These are phyloP conservation scores for Drosophila anomalata DNA, from an alignment of 2,888 invertebrate genomes.

Conservation along the genomic window DNA sequence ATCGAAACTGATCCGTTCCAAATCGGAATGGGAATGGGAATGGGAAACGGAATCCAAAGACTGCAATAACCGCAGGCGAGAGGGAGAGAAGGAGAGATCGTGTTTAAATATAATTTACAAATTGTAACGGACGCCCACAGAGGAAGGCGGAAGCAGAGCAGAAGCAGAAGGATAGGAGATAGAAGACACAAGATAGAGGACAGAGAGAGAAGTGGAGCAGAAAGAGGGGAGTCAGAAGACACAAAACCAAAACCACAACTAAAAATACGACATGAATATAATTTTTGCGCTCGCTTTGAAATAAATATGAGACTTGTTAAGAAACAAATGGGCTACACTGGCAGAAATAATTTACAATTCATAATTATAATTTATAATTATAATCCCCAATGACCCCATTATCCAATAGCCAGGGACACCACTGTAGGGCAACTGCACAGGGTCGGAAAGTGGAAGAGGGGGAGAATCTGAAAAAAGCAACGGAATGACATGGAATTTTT, in stretches of 20 bases:
- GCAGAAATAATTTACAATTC: too few relatives aligned
- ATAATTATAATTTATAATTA: too few relatives aligned
- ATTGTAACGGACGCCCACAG: constrained; percentile 50
- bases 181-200: neutral
- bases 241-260: constrained; percentile 57
- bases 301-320: constrained; percentile 11
- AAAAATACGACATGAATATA: constrained; percentile 59
- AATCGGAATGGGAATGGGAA: constrained; percentile 2
- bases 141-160: constrained; percentile 17
- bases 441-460: constrained; percentile 10
- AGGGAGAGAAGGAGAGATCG: constrained; percentile 18
- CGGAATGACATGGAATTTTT: constrained; percentile 18
- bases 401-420: neutral
- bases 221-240: constrained; percentile 18
- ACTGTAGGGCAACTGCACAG: constrained; percentile 11
- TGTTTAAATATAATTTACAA: constrained; percentile 74
- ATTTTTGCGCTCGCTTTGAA: constrained; percentile 45
- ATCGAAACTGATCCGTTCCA: constrained; percentile 42
- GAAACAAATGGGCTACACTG: neutral
- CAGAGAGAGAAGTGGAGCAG: neutral
- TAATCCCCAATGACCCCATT: too few relatives aligned
- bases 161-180: neutral
- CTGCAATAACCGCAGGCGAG: constrained; percentile 20
- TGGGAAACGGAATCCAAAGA: constrained; percentile 5
- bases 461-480: neutral